Evolutionary conservation across 2,113 vertebrate genomes (phyloP), one percentile per base, ranked within the genome.

Genomic region (Daubentonia madagascariensis): DNA sequence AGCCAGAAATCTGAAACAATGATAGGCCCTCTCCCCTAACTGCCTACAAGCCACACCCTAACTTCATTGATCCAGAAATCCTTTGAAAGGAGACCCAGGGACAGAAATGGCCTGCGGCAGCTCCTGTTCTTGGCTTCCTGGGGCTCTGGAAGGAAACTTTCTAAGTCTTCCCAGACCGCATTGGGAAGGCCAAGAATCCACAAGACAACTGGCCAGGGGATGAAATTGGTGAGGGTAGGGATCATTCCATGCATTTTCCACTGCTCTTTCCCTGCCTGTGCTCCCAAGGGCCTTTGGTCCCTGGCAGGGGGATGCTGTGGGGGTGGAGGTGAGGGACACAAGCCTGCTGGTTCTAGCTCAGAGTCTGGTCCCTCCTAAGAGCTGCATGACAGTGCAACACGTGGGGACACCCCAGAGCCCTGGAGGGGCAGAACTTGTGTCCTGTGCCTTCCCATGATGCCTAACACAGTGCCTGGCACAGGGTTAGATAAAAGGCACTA

Each of bases 21-120:
- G 13, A 65, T 52, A 75, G 85, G 48, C 93, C 37, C 75, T 92
- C 75, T 84, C 28, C 22, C n/a, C 11, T 37, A 86, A 78, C 68
- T 50, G 5, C 68, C 72, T 91, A 70, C 91, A 94, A 95, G 81
- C 96, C 85, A 37, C 75, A 75, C 37, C 73, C 76, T 67, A 40
- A 23, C 95, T 63, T 45, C 93, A 48, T 78, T 23, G 43, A 50
- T 40, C 89, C 97, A 96, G 91, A 96, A 91, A 89, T 50, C 48
- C 78, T 90, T 52, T 89, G 96, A 90, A 98, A 97, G 79, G 73
- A 95, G 80, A 96, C 73, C 52, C 63, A 89, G 79, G 94, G 92
- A 97, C 79, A 95, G 63, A 91, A 88, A 93, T 54, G 73, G 94
- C 96, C 97, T 5, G 63, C 22, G 91, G 95, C 95, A 85, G 89